Evolutionary conservation across 2,888 invertebrate genomes (phyloP).

Genomic region (Epinotia bilunana): DNA sequence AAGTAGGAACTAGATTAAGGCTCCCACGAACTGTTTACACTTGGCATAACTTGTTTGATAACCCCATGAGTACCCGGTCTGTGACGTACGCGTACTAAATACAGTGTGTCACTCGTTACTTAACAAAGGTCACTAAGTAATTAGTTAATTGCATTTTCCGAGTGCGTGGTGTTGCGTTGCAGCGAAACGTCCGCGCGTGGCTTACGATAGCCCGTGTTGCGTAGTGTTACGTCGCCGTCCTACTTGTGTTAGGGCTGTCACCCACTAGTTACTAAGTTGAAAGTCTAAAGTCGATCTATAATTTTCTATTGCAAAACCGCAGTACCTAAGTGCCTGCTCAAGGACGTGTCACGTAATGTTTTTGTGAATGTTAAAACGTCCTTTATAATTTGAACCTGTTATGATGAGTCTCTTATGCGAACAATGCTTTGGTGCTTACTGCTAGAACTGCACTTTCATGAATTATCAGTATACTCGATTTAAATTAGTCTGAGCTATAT

Average conservation of each 20-base stretch:
- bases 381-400: no score
- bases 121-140: slow-evolving; percentile 42
- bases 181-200: slow-evolving; percentile 47
- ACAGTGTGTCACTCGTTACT: slow-evolving; percentile 3
- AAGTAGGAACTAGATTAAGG: background rate
- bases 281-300: slow-evolving; percentile 8
- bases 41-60: background rate
- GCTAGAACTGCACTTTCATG: no score
- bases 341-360: no score
- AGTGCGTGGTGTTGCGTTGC: slow-evolving; percentile 17
- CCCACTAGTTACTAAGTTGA: slow-evolving; percentile 27
- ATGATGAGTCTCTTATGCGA: no score
- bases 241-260: slow-evolving; percentile 55
- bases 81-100: background rate
- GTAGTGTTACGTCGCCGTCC: slow-evolving; percentile 69
- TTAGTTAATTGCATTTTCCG: slow-evolving; percentile 36
- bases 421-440: no score
- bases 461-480: no score
- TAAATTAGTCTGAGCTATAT: no score
- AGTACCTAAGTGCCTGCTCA: no score
- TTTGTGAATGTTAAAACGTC: no score
- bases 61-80: background rate
- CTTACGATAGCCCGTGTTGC: slow-evolving; percentile 61
- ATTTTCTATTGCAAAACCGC: background rate
- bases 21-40: background rate